Base-by-base conservation (phyloP, 2,888 invertebrate species). In the Lordiphosa fenestrarum region DNA sequence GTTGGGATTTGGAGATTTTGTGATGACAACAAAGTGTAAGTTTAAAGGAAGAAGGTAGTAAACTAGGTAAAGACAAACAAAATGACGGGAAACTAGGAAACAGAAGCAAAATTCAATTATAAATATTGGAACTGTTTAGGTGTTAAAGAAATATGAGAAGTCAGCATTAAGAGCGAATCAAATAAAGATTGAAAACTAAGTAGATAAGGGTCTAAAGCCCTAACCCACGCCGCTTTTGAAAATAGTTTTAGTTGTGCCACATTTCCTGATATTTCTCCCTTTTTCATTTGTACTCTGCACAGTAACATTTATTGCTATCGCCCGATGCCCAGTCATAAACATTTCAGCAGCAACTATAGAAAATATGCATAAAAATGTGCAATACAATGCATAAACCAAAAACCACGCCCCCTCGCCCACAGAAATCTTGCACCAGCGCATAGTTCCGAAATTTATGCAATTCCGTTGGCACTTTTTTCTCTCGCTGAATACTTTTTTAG, bases 371-470 rank as follows among this genome's bases (percentile, higher is more conserved):
- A 51, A 57, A 61, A 56, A 36, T 19, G 23, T 23, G 51, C 38
- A 61, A 50, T 6, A 82, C 69, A 78, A 78, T 74, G 53, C 40
- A 51, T 33, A 57, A 50, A 39, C 47, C 50, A 60, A 49, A 41
- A 33, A 42, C 48, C 56, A 25, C 39, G 19, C n/a, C 13, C 42
- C 33, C 19, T 19, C 23, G 10, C 21, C 21, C 38, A 37, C 10
- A 13, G 41, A 41, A 41, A 37, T 36, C 41, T 51, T 55, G 46
- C 30, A 30, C 9, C 10, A 30, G 30, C 30, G 30, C 55, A 75
- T 53, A 53, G 66, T 49, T 63, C 50, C 57, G 33, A 40, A 77
- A 84, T 77, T 84, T 77, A 64, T 83, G 77, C 71, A 60, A 77
- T 66, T 81, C 61, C 56, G 49, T 68, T 73, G 51, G 36, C 19